Conservation (phyloP, 2,888 invertebrate species). For the Pyrocoelia pectoralis region DNA sequence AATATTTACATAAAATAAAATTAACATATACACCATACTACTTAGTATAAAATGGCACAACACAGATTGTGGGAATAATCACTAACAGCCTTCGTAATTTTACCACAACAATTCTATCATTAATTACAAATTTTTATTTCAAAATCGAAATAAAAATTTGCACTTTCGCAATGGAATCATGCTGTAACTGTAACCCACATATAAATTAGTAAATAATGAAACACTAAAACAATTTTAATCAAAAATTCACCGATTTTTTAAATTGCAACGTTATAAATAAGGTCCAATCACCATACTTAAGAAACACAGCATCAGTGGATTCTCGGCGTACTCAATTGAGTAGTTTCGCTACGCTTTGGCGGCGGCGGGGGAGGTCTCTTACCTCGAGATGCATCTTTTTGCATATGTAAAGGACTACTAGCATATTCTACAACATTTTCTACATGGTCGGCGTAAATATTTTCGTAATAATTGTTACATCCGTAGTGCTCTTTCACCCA, state of each 20-base stretch:
- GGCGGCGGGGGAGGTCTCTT: constrained; percentile 88
- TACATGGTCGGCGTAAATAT: constrained; percentile 66
- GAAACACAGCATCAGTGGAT: constrained; percentile 40
- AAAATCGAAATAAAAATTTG: not conserved
- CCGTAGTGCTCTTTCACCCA: constrained; percentile 92
- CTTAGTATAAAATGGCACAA: constrained; percentile 32
- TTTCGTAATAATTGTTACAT: constrained; percentile 77
- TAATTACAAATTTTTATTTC: not conserved
- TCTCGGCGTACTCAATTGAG: constrained; percentile 70
- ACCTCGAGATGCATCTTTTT: constrained; percentile 43
- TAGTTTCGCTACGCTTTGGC: constrained; percentile 88
- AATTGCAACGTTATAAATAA: constrained; percentile 11
- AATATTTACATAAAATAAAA: constrained; percentile 38
- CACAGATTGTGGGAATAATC: constrained; percentile 17
- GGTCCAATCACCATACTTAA: constrained; percentile 18
- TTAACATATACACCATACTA: constrained; percentile 21
- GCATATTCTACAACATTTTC: constrained; percentile 62
- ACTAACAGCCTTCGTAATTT: constrained; percentile 15
- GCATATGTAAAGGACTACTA: constrained; percentile 54
- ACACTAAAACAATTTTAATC: constrained; percentile 16
- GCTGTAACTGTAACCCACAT: constrained; percentile 19
- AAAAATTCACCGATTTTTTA: constrained; percentile 6
- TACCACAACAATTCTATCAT: not conserved
- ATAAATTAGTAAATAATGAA: constrained; percentile 16
- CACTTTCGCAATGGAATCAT: constrained; percentile 10